These are phyloP conservation scores for Ceratosolen solmsi DNA, from an alignment of 1,140 invertebrate genomes.

Conservation along the genomic window DNA sequence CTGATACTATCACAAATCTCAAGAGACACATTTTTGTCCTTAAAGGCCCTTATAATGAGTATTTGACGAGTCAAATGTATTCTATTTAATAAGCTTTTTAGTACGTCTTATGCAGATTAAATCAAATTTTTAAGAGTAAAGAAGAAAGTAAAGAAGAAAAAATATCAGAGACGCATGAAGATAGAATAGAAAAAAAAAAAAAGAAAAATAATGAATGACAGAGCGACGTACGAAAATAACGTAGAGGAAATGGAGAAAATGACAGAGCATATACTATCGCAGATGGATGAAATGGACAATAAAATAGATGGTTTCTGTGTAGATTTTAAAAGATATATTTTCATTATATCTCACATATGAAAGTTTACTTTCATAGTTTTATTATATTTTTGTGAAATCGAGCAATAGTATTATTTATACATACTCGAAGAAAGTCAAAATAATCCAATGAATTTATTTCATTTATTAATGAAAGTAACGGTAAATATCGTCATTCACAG, in stretches of 20 bases:
- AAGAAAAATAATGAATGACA: background rate
- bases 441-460: no score
- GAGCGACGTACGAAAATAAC: no score
- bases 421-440: no score
- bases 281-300: background rate
- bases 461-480: no score
- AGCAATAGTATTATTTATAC: no score
- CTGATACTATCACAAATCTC: conserved; percentile 37
- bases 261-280: background rate
- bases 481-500: no score
- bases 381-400: no score
- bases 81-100: conserved; percentile 42
- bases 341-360: no score
- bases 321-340: no score
- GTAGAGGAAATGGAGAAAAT: background rate
- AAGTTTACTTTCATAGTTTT: no score
- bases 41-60: conserved; percentile 36
- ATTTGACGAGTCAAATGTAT: conserved; percentile 28
- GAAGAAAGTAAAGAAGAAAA: background rate
- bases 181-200: background rate
- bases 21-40: conserved; percentile 34
- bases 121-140: background rate
- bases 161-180: background rate
- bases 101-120: background rate
- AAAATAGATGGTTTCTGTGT: no score